Evolutionary conservation across 2,113 vertebrate genomes (phyloP).

Genomic region (Erythrocercus mccallii): DNA sequence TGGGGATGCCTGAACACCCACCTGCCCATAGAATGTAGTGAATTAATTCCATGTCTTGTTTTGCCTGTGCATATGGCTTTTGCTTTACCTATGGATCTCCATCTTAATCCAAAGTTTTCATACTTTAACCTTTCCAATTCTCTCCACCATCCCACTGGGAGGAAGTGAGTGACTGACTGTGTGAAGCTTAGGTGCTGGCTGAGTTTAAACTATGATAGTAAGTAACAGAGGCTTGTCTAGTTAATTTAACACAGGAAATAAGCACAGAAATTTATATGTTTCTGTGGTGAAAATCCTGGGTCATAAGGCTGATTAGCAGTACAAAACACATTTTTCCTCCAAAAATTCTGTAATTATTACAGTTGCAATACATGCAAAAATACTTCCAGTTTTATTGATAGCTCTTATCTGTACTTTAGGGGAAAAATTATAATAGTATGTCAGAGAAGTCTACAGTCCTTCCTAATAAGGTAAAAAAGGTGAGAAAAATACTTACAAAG

Average conservation of each 20-base stretch:
- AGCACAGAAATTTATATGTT: not conserved
- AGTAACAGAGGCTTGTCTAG: not conserved
- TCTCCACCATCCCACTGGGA: not conserved
- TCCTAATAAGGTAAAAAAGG: too few species aligned
- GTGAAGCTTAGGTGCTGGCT: not conserved
- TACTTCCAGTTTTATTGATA: not conserved
- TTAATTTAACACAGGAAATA: not conserved
- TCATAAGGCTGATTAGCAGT: not conserved
- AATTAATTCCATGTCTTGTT: not conserved
- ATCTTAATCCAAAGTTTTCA: not conserved
- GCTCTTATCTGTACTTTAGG: not conserved
- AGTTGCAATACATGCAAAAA: not conserved
- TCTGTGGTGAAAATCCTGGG: not conserved
- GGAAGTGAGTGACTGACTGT: not conserved
- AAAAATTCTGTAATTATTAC: not conserved
- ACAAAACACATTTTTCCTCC: not conserved
- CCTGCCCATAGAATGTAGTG: not conserved
- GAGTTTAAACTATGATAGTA: not conserved
- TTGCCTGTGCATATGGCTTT: not conserved
- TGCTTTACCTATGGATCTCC: not conserved
- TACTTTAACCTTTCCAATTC: not conserved
- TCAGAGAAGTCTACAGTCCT: not conserved
- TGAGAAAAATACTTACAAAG: not conserved
- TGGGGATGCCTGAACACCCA: not conserved
- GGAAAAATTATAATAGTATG: not conserved